phyloP scores from a whole-genome alignment of 2,888 invertebrate genomes.

The Himalopsyche anomala region DNA sequence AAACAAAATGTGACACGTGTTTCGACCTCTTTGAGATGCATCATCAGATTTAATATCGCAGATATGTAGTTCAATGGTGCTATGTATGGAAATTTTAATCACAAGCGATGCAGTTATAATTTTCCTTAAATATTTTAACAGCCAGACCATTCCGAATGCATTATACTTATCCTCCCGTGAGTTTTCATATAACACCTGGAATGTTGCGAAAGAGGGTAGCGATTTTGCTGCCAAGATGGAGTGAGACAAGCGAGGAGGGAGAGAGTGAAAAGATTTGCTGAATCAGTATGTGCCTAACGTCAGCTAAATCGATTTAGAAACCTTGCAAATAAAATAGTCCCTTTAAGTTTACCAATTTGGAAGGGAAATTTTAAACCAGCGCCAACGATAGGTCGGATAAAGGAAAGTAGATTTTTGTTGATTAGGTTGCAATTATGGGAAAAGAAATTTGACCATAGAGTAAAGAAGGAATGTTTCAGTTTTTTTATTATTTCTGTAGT shows the following conservation, averaged over 20 bases:
- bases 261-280: constrained; percentile 26
- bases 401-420: background rate
- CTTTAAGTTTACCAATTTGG: background rate
- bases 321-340: constrained; percentile 21
- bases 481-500: too few relatives aligned
- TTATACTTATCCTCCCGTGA: background rate
- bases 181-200: constrained; percentile 31
- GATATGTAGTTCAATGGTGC: too few relatives aligned
- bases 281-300: constrained; percentile 30
- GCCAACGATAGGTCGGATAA: background rate
- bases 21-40: too few relatives aligned
- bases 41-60: too few relatives aligned
- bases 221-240: background rate
- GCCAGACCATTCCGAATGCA: background rate
- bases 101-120: too few relatives aligned
- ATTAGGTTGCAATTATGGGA: background rate
- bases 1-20: too few relatives aligned
- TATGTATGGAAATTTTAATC: too few relatives aligned
- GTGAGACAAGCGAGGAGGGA: background rate
- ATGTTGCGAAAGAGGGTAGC: constrained; percentile 23
- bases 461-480: too few relatives aligned
- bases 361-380: background rate
- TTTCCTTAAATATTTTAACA: background rate
- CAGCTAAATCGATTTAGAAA: constrained; percentile 23
- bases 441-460: background rate